These are phyloP conservation scores for Puffinus mauretanicus DNA, from an alignment of 2,113 vertebrate species.

Conservation along the genomic window DNA sequence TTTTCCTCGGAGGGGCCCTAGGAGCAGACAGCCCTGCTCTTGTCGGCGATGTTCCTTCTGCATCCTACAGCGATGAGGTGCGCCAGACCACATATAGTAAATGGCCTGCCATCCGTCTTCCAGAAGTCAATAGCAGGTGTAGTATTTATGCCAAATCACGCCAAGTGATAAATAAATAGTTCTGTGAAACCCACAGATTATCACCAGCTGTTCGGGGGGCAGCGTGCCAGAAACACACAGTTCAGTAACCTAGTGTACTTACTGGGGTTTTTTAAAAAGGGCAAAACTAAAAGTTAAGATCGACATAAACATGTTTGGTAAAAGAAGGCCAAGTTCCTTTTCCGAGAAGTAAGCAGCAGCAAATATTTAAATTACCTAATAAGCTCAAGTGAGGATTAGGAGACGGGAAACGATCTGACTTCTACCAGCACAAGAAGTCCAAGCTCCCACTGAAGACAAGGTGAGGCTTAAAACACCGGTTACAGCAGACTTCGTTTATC, in stretches of 20 bases:
- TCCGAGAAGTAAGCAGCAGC: neutral
- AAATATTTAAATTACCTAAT: constrained; percentile 31
- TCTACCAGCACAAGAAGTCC: neutral
- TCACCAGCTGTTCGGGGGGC: constrained; percentile 21
- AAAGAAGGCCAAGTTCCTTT: constrained; percentile 17
- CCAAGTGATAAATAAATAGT: constrained; percentile 12
- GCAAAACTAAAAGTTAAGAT: neutral
- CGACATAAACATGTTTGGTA: neutral
- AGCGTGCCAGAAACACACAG: constrained; percentile 25
- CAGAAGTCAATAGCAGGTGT: neutral
- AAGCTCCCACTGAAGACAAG: neutral
- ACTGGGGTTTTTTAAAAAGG: neutral
- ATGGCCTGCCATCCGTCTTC: neutral
- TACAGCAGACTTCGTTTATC: fast-evolving
- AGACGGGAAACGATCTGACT: neutral
- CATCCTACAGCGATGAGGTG: neutral
- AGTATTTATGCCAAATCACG: neutral
- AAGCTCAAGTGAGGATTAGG: neutral
- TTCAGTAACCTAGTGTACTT: constrained; percentile 37
- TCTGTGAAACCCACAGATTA: constrained; percentile 56
- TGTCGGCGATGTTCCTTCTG: neutral
- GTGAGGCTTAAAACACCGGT: neutral
- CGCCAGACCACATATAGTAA: constrained; percentile 16
- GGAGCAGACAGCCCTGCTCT: neutral
- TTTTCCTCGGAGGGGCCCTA: neutral